A percentile compares a stretch with the other conserved stretches of the same genome.
Conservation (phyloP, 1,140 invertebrate species). For the Ceratina calcarata region DNA sequence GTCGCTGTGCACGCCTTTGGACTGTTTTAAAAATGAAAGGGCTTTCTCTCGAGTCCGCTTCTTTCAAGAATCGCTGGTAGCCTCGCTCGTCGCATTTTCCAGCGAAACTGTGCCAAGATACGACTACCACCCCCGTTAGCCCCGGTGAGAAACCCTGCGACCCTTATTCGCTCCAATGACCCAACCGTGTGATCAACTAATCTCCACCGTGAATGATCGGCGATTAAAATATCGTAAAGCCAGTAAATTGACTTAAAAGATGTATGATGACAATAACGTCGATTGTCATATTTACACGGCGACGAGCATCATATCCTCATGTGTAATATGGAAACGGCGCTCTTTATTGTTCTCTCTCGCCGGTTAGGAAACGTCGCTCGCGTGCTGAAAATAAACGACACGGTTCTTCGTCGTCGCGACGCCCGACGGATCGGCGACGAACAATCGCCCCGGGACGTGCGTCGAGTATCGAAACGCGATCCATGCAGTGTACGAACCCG, state of each 20-base stretch:
- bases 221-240: background rate
- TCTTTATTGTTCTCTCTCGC: too few relatives aligned
- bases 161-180: too few relatives aligned
- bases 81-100: constrained; percentile 6
- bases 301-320: too few relatives aligned
- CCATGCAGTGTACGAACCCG: constrained; percentile 28
- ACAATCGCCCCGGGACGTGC: constrained; percentile 57
- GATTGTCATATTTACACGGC: too few relatives aligned
- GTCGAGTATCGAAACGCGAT: constrained; percentile 38
- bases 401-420: constrained; percentile 21
- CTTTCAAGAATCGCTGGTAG: constrained; percentile 50
- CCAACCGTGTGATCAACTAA: too few relatives aligned
- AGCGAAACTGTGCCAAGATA: constrained; percentile 41
- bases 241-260: background rate
- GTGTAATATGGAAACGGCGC: too few relatives aligned
- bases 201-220: too few relatives aligned
- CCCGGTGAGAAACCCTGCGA: background rate
- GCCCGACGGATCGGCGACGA: constrained; percentile 47
- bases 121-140: background rate
- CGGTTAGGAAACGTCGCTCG: background rate
- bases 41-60: constrained; percentile 30
- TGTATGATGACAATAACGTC: too few relatives aligned
- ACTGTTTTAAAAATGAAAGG: constrained; percentile 52
- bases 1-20: constrained; percentile 22
- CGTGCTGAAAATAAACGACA: constrained; percentile 4